These are phyloP conservation scores for Poeciliopsis gracilis DNA, from an alignment of 2,797 vertebrate genomes.

Conservation along the genomic window DNA sequence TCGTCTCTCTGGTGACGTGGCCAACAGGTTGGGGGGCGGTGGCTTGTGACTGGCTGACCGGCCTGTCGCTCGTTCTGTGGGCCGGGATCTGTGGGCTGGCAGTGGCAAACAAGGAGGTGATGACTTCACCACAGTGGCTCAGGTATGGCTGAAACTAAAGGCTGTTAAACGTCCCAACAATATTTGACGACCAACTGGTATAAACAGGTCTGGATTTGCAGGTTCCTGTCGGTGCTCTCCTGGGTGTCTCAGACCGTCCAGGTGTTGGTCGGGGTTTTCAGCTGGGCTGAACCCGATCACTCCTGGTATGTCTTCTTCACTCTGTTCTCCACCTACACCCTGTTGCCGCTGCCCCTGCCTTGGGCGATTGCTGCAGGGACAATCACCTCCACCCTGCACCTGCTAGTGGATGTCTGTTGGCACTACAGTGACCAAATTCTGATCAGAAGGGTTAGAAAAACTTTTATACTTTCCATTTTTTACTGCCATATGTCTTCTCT, in stretches of 20 bases:
- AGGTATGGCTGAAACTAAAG: conserved; percentile 32
- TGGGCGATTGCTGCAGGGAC: conserved; percentile 68
- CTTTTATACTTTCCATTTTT: not conserved
- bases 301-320: conserved; percentile 76
- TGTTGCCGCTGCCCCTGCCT: conserved; percentile 70
- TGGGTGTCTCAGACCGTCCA: conserved; percentile 74
- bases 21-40: conserved; percentile 19
- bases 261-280: conserved; percentile 54
- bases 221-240: conserved; percentile 64
- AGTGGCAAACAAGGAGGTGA: conserved; percentile 38
- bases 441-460: conserved; percentile 33
- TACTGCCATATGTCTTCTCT: not conserved
- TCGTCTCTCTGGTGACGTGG: conserved; percentile 49
- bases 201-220: conserved; percentile 4
- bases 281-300: conserved; percentile 62
- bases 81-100: conserved; percentile 33
- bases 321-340: conserved; percentile 71
- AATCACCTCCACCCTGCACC: conserved; percentile 62
- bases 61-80: conserved; percentile 38
- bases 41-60: conserved; percentile 42
- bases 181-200: not conserved
- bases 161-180: not conserved
- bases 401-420: conserved; percentile 53
- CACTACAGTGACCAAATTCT: conserved; percentile 30
- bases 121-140: conserved; percentile 43